These are phyloP conservation scores for Pandion haliaetus DNA, from an alignment of 2,113 vertebrate genomes.

Conservation along the genomic window DNA sequence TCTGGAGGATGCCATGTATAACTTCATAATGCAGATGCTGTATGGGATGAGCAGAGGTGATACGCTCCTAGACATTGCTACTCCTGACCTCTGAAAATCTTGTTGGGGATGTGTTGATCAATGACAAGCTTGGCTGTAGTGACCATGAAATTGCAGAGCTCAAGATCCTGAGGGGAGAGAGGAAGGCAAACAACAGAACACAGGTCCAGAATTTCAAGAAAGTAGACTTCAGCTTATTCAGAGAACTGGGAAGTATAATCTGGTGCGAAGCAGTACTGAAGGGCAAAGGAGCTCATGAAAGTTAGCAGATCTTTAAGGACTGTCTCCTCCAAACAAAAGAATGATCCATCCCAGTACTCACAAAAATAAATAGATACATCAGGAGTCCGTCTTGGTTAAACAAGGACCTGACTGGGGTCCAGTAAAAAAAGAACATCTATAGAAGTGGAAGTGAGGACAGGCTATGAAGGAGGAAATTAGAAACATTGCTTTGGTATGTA, in stretches of 20 bases:
- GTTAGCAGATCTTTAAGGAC: neutral
- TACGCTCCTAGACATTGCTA: neutral
- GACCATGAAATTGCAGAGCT: neutral
- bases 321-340: neutral
- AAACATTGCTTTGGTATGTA: neutral
- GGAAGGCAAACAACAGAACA: neutral
- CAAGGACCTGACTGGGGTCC: neutral
- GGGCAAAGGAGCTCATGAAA: neutral
- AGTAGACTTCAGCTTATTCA: neutral
- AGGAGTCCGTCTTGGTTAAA: neutral
- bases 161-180: neutral
- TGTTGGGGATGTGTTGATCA: neutral
- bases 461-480: neutral
- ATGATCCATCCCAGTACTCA: neutral
- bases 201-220: neutral
- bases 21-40: neutral
- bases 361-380: neutral
- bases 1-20: neutral
- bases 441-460: neutral
- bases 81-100: neutral
- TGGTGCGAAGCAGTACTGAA: neutral
- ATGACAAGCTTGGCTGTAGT: neutral
- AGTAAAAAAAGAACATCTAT: neutral
- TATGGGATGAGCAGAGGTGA: neutral
- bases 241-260: neutral